Conservation (phyloP, 2,797 vertebrate species). For the Pseudochaenichthys georgianus region DNA sequence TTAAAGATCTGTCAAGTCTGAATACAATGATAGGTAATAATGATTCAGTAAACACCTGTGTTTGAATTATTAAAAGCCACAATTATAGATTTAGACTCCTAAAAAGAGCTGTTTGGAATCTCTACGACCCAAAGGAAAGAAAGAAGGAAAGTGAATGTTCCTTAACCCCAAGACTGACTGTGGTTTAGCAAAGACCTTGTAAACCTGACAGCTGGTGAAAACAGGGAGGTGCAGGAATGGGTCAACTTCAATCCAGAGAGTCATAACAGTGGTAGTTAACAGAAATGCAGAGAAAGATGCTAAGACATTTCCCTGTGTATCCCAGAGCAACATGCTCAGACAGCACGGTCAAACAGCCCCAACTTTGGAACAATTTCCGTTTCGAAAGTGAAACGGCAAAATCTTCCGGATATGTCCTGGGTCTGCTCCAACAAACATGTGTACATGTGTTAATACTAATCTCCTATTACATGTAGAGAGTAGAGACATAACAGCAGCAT, state of each 20-base stretch:
- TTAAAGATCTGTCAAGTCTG: neutral
- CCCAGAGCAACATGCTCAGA: conserved; percentile 74
- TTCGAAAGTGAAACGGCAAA: conserved; percentile 12
- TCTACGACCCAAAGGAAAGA: neutral
- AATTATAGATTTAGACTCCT: neutral
- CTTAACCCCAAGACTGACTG: neutral
- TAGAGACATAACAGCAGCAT: conserved; percentile 26
- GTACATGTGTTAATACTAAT: neutral
- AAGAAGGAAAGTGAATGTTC: neutral
- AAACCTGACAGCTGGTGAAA: conserved; percentile 43
- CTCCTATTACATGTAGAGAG: conserved; percentile 17
- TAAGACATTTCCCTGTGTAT: conserved; percentile 60
- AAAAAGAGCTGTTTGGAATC: neutral
- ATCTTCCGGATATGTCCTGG: neutral
- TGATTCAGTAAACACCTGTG: neutral
- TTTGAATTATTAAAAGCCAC: neutral
- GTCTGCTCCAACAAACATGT: neutral
- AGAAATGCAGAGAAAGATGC: conserved; percentile 58
- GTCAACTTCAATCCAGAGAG: conserved; percentile 62
- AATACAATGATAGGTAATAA: neutral
- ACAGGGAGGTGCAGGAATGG: conserved; percentile 7
- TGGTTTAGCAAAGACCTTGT: conserved; percentile 29
- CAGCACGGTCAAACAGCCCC: conserved; percentile 31
- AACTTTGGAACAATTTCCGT: conserved; percentile 31
- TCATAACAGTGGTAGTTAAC: conserved; percentile 61